Conservation (phyloP, 1,140 invertebrate species). For the Mercenaria mercenaria region DNA sequence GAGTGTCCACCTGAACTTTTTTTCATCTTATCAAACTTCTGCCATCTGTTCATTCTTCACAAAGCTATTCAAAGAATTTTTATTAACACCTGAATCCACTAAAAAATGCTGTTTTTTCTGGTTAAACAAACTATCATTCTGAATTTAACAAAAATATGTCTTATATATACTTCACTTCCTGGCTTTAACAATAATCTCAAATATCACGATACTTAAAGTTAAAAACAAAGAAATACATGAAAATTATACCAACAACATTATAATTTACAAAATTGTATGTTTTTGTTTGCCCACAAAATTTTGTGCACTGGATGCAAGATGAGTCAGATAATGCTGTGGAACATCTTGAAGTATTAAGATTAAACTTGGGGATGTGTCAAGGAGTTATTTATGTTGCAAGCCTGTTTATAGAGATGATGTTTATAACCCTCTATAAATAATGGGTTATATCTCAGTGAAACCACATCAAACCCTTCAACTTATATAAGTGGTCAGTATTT, state of each 20-base stretch:
- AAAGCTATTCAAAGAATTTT: too few relatives aligned
- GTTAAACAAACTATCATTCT: too few relatives aligned
- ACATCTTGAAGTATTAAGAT: not conserved
- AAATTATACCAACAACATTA: too few relatives aligned
- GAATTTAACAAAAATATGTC: too few relatives aligned
- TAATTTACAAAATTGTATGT: too few relatives aligned
- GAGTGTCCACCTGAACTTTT: not conserved
- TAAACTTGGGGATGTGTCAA: slow-evolving; percentile 11
- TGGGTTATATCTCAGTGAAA: not conserved
- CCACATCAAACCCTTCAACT: slow-evolving; percentile 15
- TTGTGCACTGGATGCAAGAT: not conserved
- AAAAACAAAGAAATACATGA: too few relatives aligned
- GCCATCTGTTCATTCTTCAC: not conserved
- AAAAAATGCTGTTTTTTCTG: too few relatives aligned
- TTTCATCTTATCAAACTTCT: not conserved
- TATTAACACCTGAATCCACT: too few relatives aligned
- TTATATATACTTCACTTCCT: too few relatives aligned
- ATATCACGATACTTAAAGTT: too few relatives aligned
- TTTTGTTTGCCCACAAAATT: too few relatives aligned
- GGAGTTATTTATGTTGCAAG: slow-evolving; percentile 12
- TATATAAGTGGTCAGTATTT: not conserved
- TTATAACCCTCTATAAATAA: not conserved
- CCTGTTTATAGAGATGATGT: not conserved
- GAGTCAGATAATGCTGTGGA: not conserved
- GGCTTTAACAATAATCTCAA: too few relatives aligned